Conservation (phyloP, 2,888 invertebrate species). For the Darwinula stevensoni region DNA sequence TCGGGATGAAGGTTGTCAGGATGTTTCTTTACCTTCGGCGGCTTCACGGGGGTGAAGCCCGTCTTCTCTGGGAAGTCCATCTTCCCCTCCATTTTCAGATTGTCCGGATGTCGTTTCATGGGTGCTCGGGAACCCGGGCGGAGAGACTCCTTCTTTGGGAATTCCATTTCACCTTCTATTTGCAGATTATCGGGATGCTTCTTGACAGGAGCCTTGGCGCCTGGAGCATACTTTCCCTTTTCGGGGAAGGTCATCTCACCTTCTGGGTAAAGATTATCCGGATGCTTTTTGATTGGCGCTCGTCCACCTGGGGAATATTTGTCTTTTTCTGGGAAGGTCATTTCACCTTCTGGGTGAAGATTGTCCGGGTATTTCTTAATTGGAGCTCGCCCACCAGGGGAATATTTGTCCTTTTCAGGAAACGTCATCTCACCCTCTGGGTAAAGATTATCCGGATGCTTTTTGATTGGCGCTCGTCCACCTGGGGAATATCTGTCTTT, state of each 20-base stretch:
- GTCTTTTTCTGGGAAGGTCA: constrained; percentile 3
- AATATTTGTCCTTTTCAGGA: neutral
- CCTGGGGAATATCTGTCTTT: constrained; percentile 6
- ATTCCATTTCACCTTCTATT: constrained; percentile 13
- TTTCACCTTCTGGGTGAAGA: constrained; percentile 10
- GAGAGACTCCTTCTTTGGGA: constrained; percentile 21
- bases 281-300: constrained; percentile 8
- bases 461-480: constrained; percentile 4
- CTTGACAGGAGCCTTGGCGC: constrained; percentile 13
- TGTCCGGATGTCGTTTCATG: constrained; percentile 13
- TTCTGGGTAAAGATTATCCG: constrained; percentile 8
- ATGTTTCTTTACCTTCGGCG: no score
- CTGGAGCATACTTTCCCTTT: neutral
- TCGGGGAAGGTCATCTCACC: constrained; percentile 6
- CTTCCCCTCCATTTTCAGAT: constrained; percentile 15
- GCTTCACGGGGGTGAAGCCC: no score
- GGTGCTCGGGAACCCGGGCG: constrained; percentile 12
- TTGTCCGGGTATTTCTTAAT: constrained; percentile 19
- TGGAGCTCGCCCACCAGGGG: constrained; percentile 15
- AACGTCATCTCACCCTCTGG: constrained; percentile 20
- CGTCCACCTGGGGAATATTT: constrained; percentile 6
- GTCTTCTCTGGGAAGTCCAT: neutral
- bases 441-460: constrained; percentile 3
- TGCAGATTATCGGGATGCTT: constrained; percentile 14
- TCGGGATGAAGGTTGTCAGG: constrained; percentile 17